These are phyloP conservation scores for Coelinius sp. DNA, from an alignment of 2,888 invertebrate species.

Conservation along the genomic window DNA sequence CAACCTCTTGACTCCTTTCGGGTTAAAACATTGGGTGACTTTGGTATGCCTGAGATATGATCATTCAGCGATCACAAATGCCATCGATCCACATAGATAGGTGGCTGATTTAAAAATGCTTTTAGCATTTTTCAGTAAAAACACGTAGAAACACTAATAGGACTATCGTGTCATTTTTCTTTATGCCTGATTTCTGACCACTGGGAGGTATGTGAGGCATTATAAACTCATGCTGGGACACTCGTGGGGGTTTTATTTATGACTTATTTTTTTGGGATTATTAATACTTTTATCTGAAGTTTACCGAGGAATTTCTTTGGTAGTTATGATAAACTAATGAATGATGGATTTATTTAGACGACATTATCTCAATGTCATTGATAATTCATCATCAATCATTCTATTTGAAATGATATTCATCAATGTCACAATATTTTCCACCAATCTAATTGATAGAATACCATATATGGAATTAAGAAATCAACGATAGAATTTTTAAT, in stretches of 20 bases:
- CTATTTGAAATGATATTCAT: background rate
- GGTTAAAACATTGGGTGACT: background rate
- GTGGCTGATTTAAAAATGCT: slow-evolving; percentile 64
- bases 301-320: background rate
- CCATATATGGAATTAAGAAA: background rate
- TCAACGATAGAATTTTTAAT: background rate
- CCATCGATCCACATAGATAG: slow-evolving; percentile 64
- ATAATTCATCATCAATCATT: background rate
- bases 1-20: slow-evolving; percentile 30
- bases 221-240: background rate
- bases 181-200: slow-evolving; percentile 3
- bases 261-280: background rate
- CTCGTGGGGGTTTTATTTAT: background rate
- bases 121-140: slow-evolving; percentile 54
- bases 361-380: background rate
- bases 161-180: slow-evolving; percentile 49
- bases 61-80: slow-evolving; percentile 46
- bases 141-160: slow-evolving; percentile 53
- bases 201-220: background rate
- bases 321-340: too few species aligned
- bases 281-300: background rate
- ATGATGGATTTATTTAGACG: background rate
- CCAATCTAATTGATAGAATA: background rate
- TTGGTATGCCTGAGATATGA: slow-evolving; percentile 43
- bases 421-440: background rate